Conservation (phyloP, 2,113 vertebrate species). For the Callipepla squamata region DNA sequence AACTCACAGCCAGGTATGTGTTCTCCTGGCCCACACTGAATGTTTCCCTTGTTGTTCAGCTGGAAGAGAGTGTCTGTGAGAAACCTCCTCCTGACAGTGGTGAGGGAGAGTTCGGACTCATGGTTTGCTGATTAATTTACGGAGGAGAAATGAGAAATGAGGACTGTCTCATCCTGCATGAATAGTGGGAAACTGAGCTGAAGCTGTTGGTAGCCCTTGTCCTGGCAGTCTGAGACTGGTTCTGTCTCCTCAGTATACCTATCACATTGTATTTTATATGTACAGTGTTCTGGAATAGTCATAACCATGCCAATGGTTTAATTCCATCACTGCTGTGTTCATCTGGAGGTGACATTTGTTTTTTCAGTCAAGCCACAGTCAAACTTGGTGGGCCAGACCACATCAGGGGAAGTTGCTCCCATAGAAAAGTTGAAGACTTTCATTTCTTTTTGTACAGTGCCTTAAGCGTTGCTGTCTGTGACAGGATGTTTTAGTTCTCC, state of each 20-base stretch:
- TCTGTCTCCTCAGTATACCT: fast-evolving
- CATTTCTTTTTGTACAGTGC: neutral
- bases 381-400: neutral
- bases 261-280: neutral
- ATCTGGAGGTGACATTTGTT: neutral
- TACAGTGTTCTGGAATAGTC: neutral
- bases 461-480: neutral
- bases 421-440: neutral
- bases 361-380: neutral
- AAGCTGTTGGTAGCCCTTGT: neutral
- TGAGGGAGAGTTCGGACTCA: neutral
- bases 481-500: neutral
- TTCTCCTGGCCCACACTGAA: slow-evolving; percentile 11
- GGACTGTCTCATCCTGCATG: neutral
- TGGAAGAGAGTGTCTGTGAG: neutral
- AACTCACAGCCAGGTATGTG: neutral
- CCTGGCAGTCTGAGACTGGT: neutral
- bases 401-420: neutral
- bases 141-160: neutral
- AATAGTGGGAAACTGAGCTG: neutral
- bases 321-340: neutral
- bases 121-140: neutral
- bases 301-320: neutral
- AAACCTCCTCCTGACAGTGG: neutral
- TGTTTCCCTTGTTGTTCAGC: neutral